Evolutionary conservation across 2,888 invertebrate species (phyloP).

Genomic region (Calameuta idolon): DNA sequence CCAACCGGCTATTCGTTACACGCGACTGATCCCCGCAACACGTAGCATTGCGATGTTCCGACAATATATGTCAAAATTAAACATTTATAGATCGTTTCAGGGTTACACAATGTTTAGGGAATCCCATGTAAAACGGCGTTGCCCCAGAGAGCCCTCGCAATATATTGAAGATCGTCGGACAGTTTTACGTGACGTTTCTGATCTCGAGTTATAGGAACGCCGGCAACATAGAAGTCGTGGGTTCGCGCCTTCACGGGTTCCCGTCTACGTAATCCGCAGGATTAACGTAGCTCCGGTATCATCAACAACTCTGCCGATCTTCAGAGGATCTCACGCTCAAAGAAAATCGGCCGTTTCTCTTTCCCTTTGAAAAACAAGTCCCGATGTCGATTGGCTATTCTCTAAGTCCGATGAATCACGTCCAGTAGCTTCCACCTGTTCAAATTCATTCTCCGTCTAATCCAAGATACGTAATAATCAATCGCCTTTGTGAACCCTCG

Average conservation of each 20-base stretch:
- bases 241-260: neutral
- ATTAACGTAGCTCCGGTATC: neutral
- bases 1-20: neutral
- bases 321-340: neutral
- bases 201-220: neutral
- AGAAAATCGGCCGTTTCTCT: neutral
- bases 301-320: neutral
- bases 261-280: neutral
- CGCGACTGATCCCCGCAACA: neutral
- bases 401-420: neutral
- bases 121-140: neutral
- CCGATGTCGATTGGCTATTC: neutral
- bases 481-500: neutral
- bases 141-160: neutral
- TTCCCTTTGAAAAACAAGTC: neutral
- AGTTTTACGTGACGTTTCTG: conserved; percentile 1
- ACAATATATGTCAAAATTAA: conserved; percentile 36
- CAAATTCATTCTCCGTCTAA: neutral
- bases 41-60: conserved; percentile 3
- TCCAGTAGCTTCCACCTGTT: neutral
- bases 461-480: neutral
- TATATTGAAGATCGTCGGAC: neutral
- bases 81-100: conserved; percentile 39
- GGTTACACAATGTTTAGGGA: conserved; percentile 1
- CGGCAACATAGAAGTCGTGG: neutral